phyloP scores from a whole-genome alignment of 2,113 vertebrate genomes.

The Eclectus roratus region DNA sequence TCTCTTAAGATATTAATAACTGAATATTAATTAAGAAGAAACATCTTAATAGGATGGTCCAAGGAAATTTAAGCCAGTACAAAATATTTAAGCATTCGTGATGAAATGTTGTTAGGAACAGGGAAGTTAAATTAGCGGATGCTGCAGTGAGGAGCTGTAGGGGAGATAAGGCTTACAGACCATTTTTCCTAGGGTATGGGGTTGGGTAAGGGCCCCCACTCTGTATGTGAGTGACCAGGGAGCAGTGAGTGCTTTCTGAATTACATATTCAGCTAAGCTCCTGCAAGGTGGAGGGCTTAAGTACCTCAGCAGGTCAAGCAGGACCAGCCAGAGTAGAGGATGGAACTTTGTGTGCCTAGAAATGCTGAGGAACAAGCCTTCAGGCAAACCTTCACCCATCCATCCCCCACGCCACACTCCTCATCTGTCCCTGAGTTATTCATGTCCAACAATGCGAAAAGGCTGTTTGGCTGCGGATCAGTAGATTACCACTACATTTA shows the following conservation, averaged over 20 bases:
- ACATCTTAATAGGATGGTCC: not conserved
- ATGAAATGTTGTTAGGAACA: not conserved
- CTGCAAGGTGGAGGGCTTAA: not conserved
- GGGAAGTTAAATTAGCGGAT: not conserved
- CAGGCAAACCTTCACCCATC: not conserved
- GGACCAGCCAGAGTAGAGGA: not conserved
- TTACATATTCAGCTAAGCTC: not conserved
- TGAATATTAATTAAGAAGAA: not conserved
- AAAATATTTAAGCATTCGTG: not conserved
- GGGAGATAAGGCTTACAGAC: not conserved
- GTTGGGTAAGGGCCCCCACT: not conserved
- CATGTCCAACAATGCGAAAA: not conserved
- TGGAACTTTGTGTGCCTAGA: not conserved
- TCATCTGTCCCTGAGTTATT: constrained; percentile 2
- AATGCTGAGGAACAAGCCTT: not conserved
- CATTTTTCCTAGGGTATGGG: not conserved
- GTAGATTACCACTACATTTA: constrained; percentile 50
- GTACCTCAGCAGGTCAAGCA: not conserved
- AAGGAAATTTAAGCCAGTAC: not conserved
- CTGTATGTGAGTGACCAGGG: not conserved
- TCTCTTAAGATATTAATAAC: not conserved
- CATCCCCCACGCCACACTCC: not conserved
- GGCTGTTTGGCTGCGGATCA: constrained; percentile 50
- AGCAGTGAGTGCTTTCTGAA: not conserved
- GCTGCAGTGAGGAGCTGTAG: not conserved